Base-by-base conservation (phyloP, 2,113 vertebrate species). In the Hippoglossus stenolepis region DNA sequence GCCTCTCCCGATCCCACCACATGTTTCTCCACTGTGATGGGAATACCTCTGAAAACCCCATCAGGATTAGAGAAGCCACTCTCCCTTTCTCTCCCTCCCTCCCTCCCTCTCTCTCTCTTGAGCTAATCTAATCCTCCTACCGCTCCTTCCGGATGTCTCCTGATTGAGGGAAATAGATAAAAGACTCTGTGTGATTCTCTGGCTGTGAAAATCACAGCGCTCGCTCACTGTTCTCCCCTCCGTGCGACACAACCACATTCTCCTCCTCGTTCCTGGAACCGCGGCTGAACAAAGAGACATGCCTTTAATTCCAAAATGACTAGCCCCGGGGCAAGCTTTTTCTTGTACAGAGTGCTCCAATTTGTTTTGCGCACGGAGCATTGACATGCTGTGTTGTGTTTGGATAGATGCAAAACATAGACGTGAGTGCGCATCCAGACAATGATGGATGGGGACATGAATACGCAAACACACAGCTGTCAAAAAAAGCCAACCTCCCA, bases 91-190 rank as follows among this genome's bases (percentile, higher is more conserved):
- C 85, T 70, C 40, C 11, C 40, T 13, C 10, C 11, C 38, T 11
- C 38, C 2, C 38, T 11, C 38, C 2, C 38, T 5, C 47, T 49
- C 71, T 82, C 78, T 86, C 88, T 79, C 84, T 78, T 80, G 4
- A 56, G 85, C 89, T 90, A 90, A 90, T 84, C 85, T 90, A 85
- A 91, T 91, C 90, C 90, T 82, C 85, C 85, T 85, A 83, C 89
- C 89, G 84, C 79, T 86, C 76, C 89, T 82, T 82, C 83, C 57
- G 87, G 80, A 91, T 89, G 87, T 89, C 82, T 90, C 72, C 85
- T 86, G 92, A 94, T 93, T 79, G 89, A 89, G 85, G 80, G 74
- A 71, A 89, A 88, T 65, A 88, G 90, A 92, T 93, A 89, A 91
- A 93, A 88, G 87, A 74, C 38, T 83, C 57, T 75, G 76, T 74